Base-by-base conservation (phyloP, 2,797 vertebrate genomes). In the Sebastes reedi region DNA sequence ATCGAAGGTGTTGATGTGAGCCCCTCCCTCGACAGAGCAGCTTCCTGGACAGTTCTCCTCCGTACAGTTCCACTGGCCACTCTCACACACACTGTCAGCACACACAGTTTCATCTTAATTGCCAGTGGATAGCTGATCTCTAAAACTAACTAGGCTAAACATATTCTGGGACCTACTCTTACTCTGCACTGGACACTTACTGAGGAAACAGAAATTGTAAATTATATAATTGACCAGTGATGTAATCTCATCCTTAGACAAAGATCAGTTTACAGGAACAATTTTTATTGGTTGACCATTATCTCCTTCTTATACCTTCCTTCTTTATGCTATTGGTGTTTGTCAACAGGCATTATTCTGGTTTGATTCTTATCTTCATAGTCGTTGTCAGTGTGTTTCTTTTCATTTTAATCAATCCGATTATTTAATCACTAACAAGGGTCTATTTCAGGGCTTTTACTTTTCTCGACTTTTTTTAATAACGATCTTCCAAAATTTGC, bases 11-110 rank as follows among this genome's bases (percentile, higher is more conserved):
- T 91, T 95, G 69, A 97, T 34, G 58, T 97, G 97, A 64, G 95
- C 93, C 81, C 97, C 97, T 85, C 97, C 97, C 84, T 94, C 93
- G 62, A 98, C 82, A 30, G 95, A 95, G 76, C 97, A 98, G 25
- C 64, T 94, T 79, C 91, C 96, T 50, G 95, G 94, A 81, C 97
- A 97, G 59, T 95, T 89, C n/a, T 94, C 86, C 66, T 96, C 91
- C 0, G 42, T 29, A 25, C 97, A 98, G 4, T 0, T 83, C 97
- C 97, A 97, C 74, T 95, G 92, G 16, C 97, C 96, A 46, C 92
- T 88, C 34, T 89, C 79, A 88, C 97, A 98, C n/a, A 81, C 64
- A 54, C 93, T 94, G 87, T 65, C 10, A 66, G 8, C 2, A 60
- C 32, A 72, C n/a, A 71, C 24, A 52, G 13, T 14, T 42, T 24